Conservation (phyloP, 2,888 invertebrate genomes). For the Tanypteryx hageni region DNA sequence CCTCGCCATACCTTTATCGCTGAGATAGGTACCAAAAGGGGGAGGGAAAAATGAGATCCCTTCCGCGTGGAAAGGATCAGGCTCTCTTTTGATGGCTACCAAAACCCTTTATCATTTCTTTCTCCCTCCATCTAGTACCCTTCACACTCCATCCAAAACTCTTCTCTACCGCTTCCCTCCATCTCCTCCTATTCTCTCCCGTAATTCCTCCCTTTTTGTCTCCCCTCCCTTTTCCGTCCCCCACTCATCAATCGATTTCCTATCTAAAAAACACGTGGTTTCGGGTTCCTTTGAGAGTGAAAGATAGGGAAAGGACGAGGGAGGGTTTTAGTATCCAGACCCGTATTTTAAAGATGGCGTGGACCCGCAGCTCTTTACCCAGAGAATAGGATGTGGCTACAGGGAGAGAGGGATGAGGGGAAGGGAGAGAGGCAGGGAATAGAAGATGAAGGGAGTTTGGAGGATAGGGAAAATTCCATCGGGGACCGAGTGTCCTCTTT, state of each 20-base stretch:
- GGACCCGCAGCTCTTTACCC: not conserved
- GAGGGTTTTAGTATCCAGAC: not conserved
- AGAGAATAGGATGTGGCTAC: not conserved
- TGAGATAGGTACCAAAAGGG: no score
- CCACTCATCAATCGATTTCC: slow-evolving; percentile 25
- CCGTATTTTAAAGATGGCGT: not conserved
- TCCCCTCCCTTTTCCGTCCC: not conserved
- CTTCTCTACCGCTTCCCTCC: not conserved
- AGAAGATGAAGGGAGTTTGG: not conserved
- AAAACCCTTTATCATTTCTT: not conserved
- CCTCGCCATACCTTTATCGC: no score
- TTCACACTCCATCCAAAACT: not conserved
- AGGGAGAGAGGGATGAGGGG: not conserved
- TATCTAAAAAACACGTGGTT: slow-evolving; percentile 25
- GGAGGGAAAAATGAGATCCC: not conserved
- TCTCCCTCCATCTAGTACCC: not conserved
- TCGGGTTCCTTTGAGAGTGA: not conserved
- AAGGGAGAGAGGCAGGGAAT: not conserved
- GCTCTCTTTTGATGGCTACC: not conserved
- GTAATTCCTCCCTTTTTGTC: no score
- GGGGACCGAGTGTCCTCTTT: not conserved
- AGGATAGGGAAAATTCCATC: not conserved
- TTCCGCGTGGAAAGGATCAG: not conserved
- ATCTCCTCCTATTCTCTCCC: not conserved
- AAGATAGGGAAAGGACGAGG: not conserved